Evolutionary conservation across 2,797 vertebrate species (phyloP).

Genomic region (Pseudochirops cupreus): DNA sequence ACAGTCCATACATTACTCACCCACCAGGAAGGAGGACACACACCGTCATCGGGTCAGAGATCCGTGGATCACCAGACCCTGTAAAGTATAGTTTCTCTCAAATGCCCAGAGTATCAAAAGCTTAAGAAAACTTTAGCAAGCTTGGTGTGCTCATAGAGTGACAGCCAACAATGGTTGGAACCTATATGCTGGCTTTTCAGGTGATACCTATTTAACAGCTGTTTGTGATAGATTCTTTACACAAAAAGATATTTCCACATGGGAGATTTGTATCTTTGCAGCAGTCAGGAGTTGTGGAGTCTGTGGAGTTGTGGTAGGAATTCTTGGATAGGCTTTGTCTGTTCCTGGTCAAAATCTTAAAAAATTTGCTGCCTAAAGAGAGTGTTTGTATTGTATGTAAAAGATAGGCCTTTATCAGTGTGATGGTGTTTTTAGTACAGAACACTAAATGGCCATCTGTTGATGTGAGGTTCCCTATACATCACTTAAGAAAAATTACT

Average conservation of each 20-base stretch:
- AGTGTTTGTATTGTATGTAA: background rate
- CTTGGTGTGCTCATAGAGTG: background rate
- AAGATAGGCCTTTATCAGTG: background rate
- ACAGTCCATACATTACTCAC: background rate
- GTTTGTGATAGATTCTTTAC: background rate
- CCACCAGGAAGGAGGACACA: background rate
- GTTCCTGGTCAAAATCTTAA: background rate
- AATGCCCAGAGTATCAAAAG: background rate
- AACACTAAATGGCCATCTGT: background rate
- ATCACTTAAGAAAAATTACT: background rate
- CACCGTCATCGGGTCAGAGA: background rate
- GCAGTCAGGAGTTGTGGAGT: background rate
- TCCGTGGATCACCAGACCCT: background rate
- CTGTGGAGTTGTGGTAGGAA: background rate
- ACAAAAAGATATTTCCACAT: background rate
- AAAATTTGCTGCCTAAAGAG: background rate
- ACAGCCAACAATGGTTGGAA: background rate
- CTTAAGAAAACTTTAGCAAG: background rate
- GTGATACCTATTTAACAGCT: background rate
- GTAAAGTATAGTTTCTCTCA: background rate
- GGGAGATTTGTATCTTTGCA: background rate
- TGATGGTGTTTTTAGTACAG: background rate
- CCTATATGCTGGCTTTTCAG: background rate
- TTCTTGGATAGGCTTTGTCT: background rate
- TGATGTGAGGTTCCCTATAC: background rate